phyloP scores from a whole-genome alignment of 64 coral and sea anemone genomes.

The Dendrophyllia cribrosa region DNA sequence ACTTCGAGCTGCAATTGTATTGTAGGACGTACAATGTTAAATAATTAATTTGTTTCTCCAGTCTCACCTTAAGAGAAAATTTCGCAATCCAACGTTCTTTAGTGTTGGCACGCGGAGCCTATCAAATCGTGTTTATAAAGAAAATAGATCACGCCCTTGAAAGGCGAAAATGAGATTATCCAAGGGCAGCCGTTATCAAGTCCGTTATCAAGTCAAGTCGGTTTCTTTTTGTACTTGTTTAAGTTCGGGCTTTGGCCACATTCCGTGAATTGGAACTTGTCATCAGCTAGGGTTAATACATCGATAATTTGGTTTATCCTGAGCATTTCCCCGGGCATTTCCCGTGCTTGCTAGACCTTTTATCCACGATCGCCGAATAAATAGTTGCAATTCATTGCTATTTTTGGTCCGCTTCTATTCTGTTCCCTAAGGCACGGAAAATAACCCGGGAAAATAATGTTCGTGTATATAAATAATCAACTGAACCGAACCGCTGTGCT shows the following conservation, averaged over 20 bases:
- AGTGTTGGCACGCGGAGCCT: not conserved
- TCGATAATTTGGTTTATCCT: conserved; percentile 3
- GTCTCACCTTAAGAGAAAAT: too few relatives aligned
- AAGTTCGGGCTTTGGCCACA: not conserved
- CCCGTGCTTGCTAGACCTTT: not conserved
- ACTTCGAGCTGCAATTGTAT: too few relatives aligned
- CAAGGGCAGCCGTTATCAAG: not conserved
- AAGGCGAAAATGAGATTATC: conserved; percentile 7
- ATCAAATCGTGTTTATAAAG: not conserved
- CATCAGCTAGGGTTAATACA: not conserved
- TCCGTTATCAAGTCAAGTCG: not conserved
- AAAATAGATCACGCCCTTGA: not conserved
- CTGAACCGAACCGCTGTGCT: too few relatives aligned
- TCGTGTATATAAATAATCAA: too few relatives aligned
- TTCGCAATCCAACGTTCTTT: not conserved
- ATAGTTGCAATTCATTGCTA: not conserved
- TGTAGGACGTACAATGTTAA: too few relatives aligned
- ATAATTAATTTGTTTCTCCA: too few relatives aligned
- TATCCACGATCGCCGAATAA: not conserved
- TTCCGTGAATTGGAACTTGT: not conserved
- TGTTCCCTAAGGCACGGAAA: too few relatives aligned
- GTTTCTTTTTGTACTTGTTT: not conserved
- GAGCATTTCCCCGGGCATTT: not conserved
- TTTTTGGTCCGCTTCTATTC: not conserved
- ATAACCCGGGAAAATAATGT: too few relatives aligned